Evolutionary conservation across 2,113 vertebrate species (phyloP).

Genomic region (Callipepla squamata): DNA sequence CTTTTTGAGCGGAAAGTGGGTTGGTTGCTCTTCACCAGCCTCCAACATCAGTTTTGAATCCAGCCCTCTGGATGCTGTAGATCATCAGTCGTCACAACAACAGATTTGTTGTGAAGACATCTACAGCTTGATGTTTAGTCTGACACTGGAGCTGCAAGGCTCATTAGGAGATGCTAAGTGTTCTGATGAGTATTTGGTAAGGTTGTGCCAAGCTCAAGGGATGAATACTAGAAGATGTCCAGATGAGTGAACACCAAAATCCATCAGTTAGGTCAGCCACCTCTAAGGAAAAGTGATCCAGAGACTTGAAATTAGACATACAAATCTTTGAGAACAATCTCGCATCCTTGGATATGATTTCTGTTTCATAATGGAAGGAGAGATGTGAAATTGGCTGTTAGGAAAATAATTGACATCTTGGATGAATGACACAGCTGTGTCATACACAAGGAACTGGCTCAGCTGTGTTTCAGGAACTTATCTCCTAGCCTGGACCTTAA

Average conservation of each 20-base stretch:
- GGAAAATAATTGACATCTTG: background rate
- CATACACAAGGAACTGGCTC: background rate
- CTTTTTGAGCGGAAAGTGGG: background rate
- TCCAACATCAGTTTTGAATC: background rate
- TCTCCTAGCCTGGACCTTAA: background rate
- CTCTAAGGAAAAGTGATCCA: background rate
- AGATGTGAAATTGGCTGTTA: background rate
- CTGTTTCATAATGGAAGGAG: background rate
- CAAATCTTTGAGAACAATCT: background rate
- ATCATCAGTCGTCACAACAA: background rate
- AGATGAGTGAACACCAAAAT: background rate
- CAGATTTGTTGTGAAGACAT: conserved; percentile 11
- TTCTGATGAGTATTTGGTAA: background rate
- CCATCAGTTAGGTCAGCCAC: background rate
- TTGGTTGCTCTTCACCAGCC: background rate
- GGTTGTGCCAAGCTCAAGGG: background rate
- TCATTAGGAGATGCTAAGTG: background rate
- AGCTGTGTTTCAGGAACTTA: background rate
- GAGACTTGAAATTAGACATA: background rate
- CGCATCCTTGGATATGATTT: background rate
- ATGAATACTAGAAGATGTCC: background rate
- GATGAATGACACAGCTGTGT: background rate
- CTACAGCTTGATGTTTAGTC: background rate
- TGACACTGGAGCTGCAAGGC: background rate
- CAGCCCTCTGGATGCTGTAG: rapidly evolving